Evolutionary conservation across 2,888 invertebrate species (phyloP), one percentile per base, ranked within the genome.

Genomic region (Chrysina gloriosa): DNA sequence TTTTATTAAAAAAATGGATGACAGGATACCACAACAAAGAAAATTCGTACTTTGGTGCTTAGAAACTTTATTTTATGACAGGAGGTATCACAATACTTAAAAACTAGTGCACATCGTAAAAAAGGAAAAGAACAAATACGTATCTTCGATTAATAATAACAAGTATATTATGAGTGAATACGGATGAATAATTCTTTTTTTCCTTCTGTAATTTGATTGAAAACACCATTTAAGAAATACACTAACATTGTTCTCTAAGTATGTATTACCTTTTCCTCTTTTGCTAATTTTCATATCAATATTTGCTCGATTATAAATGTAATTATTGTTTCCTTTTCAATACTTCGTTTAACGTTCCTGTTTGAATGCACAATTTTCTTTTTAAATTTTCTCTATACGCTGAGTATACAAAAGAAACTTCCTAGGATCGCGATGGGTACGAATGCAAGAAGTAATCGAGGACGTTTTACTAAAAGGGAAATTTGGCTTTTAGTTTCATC

Each of bases 41-140:
- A 34, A 56, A 56, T 7, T 14, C 19, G 27, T 25, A 25, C 7
- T 42, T 58, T 39, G 58, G 58, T 58, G 58, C 58, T 58, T 58
- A 58, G 42, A 58, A 58, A 58, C 58, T 58, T 58, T 58, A 58
- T 39, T 58, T 58, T 58, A 58, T 42, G 58, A 58, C 39, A 39
- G 58, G 58, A 58, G 58, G 58, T 58, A 58, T 58, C 58, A 58
- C 58, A 58, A 58, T 58, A 58, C 36, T 58, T 58, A 58, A 58
- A 58, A 58, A 58, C 58, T 58, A 58, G 58, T 58, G 58, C 58
- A 58, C 39, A 39, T 58, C 39, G 39, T 39, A 58, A 58, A 58
- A 58, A 58, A 58, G 58, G 39, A 58, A 58, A 58, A 39, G 58
- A 58, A 14, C 58, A 39, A 58, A 58, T 25, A 39, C 6, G n/a